Percentiles rank a stretch among this genome's conserved stretches.
Evolutionary conservation across 2,113 vertebrate genomes (phyloP).

Genomic region (Urocolius indicus): DNA sequence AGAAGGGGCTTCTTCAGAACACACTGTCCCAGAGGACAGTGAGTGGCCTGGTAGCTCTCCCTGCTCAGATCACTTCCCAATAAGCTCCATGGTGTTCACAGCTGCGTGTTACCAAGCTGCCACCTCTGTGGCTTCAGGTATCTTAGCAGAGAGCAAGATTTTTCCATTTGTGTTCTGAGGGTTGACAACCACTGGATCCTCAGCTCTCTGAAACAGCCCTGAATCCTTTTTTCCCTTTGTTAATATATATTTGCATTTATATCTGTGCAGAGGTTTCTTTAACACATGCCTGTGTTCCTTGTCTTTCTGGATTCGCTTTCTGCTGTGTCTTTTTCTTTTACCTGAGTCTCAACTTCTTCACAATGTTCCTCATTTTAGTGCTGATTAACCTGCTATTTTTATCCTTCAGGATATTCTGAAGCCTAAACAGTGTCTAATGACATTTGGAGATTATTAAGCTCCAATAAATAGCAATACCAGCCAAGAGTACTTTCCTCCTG

Average conservation of each 20-base stretch:
- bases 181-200: background rate
- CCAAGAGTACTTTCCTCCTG: conserved; percentile 40
- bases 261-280: background rate
- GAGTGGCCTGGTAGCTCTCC: background rate
- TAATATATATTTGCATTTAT: background rate
- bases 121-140: background rate
- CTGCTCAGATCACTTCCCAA: background rate
- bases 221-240: background rate
- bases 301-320: background rate
- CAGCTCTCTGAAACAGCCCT: background rate
- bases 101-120: background rate
- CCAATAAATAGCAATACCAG: conserved; percentile 18
- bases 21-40: background rate
- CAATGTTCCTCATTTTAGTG: background rate
- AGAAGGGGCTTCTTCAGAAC: background rate
- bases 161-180: background rate
- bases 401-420: conserved; percentile 32
- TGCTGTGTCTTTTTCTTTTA: conserved; percentile 15
- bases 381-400: conserved; percentile 42
- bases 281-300: background rate
- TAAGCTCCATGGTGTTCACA: background rate
- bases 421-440: conserved; percentile 12
- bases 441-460: conserved; percentile 37
- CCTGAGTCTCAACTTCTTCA: background rate
- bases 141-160: background rate